phyloP scores from a whole-genome alignment of 1,140 invertebrate genomes.

The Sarcophaga peregrina region DNA sequence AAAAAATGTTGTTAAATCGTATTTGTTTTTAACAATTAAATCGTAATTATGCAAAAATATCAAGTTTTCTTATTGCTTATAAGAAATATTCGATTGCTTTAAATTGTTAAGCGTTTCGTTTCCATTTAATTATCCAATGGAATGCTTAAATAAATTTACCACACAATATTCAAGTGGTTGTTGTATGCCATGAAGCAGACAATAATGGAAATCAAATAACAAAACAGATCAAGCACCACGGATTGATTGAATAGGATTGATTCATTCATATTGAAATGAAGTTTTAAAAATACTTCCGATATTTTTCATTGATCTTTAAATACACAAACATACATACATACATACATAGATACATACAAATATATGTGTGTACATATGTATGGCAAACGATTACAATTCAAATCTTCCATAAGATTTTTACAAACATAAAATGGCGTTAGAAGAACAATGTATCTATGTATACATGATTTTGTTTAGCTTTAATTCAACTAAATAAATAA shows the following conservation, averaged over 20 bases:
- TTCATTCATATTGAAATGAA: slow-evolving; percentile 19
- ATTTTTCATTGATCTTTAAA: too few species aligned
- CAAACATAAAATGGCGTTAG: background rate
- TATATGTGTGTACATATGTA: background rate
- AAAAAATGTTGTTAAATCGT: background rate
- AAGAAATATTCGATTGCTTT: background rate
- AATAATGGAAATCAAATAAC: too few species aligned
- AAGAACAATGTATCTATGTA: too few species aligned
- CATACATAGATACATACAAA: too few species aligned
- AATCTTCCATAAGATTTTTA: background rate
- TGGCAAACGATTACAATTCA: background rate
- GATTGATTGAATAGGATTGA: background rate
- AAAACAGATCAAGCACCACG: background rate
- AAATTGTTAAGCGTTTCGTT: background rate
- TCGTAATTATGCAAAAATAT: background rate
- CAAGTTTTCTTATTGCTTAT: slow-evolving; percentile 3
- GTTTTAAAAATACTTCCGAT: slow-evolving; percentile 15
- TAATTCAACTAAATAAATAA: background rate
- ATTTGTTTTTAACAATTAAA: slow-evolving; percentile 8
- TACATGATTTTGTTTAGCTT: too few species aligned
- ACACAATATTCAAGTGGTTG: background rate
- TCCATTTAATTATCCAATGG: background rate
- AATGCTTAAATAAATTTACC: background rate
- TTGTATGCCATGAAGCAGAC: background rate
- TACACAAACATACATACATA: background rate